phyloP scores from a whole-genome alignment of 2,113 vertebrate genomes.

The Colaptes auratus region DNA sequence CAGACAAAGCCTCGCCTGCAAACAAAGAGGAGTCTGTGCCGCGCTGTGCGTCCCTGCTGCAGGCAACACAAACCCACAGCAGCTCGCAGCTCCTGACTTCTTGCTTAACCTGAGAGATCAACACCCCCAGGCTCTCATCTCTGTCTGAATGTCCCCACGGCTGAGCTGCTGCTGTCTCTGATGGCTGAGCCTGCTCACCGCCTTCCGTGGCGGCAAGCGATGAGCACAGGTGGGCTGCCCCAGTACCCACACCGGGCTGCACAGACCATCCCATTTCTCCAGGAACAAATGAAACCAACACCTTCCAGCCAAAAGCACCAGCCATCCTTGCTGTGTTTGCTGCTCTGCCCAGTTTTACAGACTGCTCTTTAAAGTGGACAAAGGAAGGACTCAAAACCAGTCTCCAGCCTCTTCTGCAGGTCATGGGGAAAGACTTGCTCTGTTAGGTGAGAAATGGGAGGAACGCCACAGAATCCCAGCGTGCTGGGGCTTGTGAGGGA shows the following conservation, averaged over 20 bases:
- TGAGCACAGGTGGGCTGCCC: background rate
- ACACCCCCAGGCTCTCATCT: background rate
- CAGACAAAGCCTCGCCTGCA: background rate
- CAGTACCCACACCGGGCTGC: background rate
- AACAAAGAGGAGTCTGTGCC: background rate
- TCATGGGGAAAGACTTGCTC: background rate
- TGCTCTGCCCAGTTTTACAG: background rate
- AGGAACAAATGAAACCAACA: background rate
- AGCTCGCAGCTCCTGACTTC: background rate
- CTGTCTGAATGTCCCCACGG: accelerated
- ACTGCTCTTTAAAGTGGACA: background rate
- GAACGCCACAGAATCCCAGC: background rate
- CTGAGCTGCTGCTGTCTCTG: too few species aligned
- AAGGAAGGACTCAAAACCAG: background rate
- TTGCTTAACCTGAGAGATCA: background rate
- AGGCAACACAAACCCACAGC: background rate
- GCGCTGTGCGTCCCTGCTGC: background rate
- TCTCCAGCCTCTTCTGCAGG: background rate
- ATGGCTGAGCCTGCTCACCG: accelerated
- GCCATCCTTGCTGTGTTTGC: background rate
- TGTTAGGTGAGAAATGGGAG: background rate
- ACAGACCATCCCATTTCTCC: background rate
- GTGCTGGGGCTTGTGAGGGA: too few species aligned
- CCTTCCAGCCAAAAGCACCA: background rate
- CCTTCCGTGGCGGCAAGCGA: background rate